These are phyloP conservation scores for Podarcis cretensis DNA, from an alignment of 2,113 vertebrate genomes.

Conservation along the genomic window DNA sequence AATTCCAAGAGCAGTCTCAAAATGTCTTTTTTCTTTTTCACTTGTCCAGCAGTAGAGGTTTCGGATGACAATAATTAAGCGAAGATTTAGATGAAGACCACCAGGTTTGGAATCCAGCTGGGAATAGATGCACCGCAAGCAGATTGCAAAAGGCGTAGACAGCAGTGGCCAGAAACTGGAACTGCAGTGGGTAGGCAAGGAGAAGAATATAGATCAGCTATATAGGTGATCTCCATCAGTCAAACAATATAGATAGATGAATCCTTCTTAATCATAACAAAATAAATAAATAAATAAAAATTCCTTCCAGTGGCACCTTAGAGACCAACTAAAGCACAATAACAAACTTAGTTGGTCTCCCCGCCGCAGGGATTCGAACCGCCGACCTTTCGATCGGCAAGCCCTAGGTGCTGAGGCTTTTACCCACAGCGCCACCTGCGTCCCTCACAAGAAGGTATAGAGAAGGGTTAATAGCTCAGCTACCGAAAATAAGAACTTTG, in stretches of 20 bases:
- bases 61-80: conserved; percentile 64
- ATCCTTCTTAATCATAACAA: not conserved
- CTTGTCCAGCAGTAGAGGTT: conserved; percentile 72
- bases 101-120: conserved; percentile 62
- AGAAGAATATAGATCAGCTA: not conserved
- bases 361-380: no score
- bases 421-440: no score
- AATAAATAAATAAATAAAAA: no score
- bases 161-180: conserved; percentile 75
- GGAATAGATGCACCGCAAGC: conserved; percentile 74
- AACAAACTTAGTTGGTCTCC: no score
- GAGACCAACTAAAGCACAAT: no score
- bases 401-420: no score
- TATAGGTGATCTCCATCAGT: not conserved
- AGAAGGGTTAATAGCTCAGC: not conserved
- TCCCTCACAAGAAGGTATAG: not conserved
- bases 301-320: no score
- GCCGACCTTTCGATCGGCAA: no score
- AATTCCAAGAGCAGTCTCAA: not conserved
- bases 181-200: conserved; percentile 56
- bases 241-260: not conserved
- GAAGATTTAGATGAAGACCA: conserved; percentile 70
- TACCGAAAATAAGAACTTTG: no score
- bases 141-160: conserved; percentile 73
- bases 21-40: conserved; percentile 59